A percentile compares a stretch with the other conserved stretches of the same genome.
phyloP scores from a whole-genome alignment of 1,140 invertebrate species.

The Melanaphis sacchari region DNA sequence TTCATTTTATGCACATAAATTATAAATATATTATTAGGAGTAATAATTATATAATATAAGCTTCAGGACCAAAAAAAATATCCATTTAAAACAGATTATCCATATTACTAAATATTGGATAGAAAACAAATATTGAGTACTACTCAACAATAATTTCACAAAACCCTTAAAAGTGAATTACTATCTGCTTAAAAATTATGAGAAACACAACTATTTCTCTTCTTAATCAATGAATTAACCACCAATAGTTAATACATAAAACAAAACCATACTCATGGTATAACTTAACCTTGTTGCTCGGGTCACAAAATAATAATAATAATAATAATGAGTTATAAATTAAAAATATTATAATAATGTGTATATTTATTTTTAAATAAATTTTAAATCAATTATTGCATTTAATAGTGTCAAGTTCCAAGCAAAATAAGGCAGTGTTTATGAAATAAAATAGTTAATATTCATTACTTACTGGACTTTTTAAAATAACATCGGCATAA shows the following conservation, averaged over 20 bases:
- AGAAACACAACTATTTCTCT: no score
- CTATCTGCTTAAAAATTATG: background rate
- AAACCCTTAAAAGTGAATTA: no score
- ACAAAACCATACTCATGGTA: background rate
- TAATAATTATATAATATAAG: background rate
- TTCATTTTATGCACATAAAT: background rate
- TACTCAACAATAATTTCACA: background rate
- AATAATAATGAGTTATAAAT: background rate
- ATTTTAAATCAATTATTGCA: background rate
- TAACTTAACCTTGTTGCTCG: no score
- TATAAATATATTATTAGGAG: background rate
- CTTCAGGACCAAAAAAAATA: background rate
- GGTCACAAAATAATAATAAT: background rate
- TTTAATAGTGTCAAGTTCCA: background rate
- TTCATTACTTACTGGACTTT: slow-evolving; percentile 46
- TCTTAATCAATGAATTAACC: background rate
- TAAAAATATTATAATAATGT: background rate
- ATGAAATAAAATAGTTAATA: background rate
- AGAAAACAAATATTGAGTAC: background rate
- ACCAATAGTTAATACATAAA: background rate
- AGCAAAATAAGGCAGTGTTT: background rate
- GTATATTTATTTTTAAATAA: background rate
- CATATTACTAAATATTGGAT: background rate
- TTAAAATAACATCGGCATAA: slow-evolving; percentile 53
- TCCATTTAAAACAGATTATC: background rate